Base-by-base conservation (phyloP, 2,797 vertebrate genomes). In the Sciurus carolinensis region DNA sequence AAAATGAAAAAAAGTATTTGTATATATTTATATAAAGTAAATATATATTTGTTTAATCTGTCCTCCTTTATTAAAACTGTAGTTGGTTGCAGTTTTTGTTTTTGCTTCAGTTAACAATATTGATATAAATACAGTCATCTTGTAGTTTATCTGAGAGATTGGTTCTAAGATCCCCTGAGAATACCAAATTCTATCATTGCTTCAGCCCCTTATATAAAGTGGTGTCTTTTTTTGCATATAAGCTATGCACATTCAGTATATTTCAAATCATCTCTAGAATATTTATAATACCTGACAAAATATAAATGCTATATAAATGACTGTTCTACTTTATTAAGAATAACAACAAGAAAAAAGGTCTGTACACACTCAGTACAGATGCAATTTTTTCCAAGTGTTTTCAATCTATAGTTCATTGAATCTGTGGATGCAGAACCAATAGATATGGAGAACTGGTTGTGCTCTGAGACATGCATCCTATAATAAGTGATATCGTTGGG, bases 11-110 rank as follows among this genome's bases (percentile, higher is more conserved):
- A 52, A 69, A 52, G 28, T 67, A 77, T 75, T 94, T 73, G 5
- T 82, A 87, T 57, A 80, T 66, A 79, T 83, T 73, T 77, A 54
- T 42, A 13, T 77, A 67, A 72, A 1, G 77, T 39, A 73, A 71
- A 69, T 67, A 33, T 71, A 36, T 71, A 42, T 90, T 62, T 94
- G 13, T 69, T 79, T 90, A 92, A 50, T 77, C 18, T 84, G 17
- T 39, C 30, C 7, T 8, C 8, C 36, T 79, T 92, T 77, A 82
- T 82, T 90, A 42, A 62, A 87, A 83, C 80, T 86, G 39, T 73
- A 62, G 20, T 90, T 87, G 50, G 13, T 80, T 94, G 17, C 2
- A 59, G 28, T 24, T 69, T 92, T 86, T 76, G 3, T 30, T 52
- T 83, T 94, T 47, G 15, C 13, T 80, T 87, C 42, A 42, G 67